Evolutionary conservation across 2,888 invertebrate genomes (phyloP), one percentile per base, ranked within the genome.

Genomic region (Latheticus oryzae): DNA sequence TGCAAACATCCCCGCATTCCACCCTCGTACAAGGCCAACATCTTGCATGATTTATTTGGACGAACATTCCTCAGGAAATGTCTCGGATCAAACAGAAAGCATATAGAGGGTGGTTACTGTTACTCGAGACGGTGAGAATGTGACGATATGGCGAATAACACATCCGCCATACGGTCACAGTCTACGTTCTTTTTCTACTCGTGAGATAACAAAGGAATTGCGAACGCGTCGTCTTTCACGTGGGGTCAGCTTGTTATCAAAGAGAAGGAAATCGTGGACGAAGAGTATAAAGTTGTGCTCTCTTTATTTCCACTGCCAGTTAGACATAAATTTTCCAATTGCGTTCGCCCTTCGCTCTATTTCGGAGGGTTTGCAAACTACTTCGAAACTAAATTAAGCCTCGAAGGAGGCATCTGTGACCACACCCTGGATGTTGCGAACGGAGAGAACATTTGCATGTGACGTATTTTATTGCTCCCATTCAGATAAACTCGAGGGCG

Each of bases 61-160:
- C 71, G 62, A 60, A 66, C 69, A 64, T 63, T 66, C 73, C 71
- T 71, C 69, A 72, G 74, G 73, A 77, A 77, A 77, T 75, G 76
- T 76, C 75, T 74, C 74, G 75, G 78, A 79, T 79, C 79, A 78
- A 78, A 78, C 78, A 78, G 77, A 78, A 79, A 79, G 77, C 79
- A 78, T 78, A 77, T 78, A 78, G 77, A 75, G 76, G 77, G 76
- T 77, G 78, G 78, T 78, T 77, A 74, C 74, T 74, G 73, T 73
- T 73, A 73, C 73, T 67, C 70, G 65, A 15, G 62, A 58, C 32
- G 19, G 59, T 56, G 26, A 69, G 75, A 73, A 67, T 66, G 74
- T 73, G 72, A 69, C 28, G 26, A 19, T 55, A 15, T 9, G 8
- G 9, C 11, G 33, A 23, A 5, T 30, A 19, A 9, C 12, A 7